phyloP scores from a whole-genome alignment of 2,888 invertebrate species.

The Nomada lathburiana region DNA sequence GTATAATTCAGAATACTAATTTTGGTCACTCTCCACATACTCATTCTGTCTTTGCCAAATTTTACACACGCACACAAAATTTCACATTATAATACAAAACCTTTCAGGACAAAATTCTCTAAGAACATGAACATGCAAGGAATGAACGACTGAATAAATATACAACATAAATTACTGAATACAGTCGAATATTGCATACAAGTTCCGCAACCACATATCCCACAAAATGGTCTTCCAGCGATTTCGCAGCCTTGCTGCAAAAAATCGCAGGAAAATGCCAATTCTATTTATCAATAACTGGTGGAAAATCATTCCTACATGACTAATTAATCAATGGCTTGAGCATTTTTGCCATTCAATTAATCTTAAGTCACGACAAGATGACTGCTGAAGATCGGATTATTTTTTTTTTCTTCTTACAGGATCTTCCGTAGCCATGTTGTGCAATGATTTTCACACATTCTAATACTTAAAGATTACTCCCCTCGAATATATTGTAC shows the following conservation, averaged over 20 bases:
- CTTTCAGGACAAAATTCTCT: neutral
- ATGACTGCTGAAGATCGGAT: constrained; percentile 65
- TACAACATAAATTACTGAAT: constrained; percentile 47
- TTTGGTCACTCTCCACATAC: neutral
- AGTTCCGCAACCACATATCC: constrained; percentile 71
- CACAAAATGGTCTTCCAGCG: constrained; percentile 52
- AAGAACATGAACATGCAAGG: constrained; percentile 11
- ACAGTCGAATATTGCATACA: constrained; percentile 70
- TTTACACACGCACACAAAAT: constrained; percentile 2
- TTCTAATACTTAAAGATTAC: constrained; percentile 9
- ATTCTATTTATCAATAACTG: constrained; percentile 19
- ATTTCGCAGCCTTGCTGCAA: constrained; percentile 41
- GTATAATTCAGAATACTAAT: neutral
- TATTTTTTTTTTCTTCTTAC: neutral
- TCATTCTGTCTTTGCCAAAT: constrained; percentile 2
- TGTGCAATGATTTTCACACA: constrained; percentile 9
- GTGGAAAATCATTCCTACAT: constrained; percentile 16
- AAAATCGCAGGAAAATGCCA: constrained; percentile 40
- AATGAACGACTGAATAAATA: constrained; percentile 57
- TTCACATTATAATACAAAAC: neutral
- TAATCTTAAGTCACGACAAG: constrained; percentile 52
- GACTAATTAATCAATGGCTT: constrained; percentile 28
- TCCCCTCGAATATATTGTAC: neutral
- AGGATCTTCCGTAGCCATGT: constrained; percentile 69
- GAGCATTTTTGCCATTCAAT: neutral